Evolutionary conservation across 2,113 vertebrate species (phyloP).

Genomic region (Triplophysa dalaica): DNA sequence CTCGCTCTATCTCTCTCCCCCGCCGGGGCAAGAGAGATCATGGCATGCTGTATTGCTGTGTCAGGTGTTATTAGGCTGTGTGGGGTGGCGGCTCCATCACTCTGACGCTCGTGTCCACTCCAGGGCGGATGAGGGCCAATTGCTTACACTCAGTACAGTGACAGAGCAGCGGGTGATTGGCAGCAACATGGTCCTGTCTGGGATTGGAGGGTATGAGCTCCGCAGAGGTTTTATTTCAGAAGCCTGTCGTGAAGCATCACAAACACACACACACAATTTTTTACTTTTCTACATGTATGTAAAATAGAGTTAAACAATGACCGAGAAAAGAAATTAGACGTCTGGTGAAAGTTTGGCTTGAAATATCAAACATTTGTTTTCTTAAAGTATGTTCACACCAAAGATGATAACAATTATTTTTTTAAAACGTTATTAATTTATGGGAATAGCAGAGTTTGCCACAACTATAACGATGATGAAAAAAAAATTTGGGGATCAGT

Average conservation of each 20-base stretch:
- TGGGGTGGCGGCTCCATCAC: constrained; percentile 75
- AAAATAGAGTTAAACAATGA: too few relatives aligned
- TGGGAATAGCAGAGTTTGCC: too few relatives aligned
- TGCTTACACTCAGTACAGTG: constrained; percentile 48
- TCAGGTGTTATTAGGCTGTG: constrained; percentile 74
- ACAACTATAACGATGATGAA: too few relatives aligned
- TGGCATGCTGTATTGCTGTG: constrained; percentile 66
- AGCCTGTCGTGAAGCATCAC: not conserved
- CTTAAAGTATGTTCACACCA: too few relatives aligned
- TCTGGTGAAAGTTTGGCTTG: too few relatives aligned
- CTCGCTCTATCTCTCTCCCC: constrained; percentile 14
- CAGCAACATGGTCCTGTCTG: constrained; percentile 20
- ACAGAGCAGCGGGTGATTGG: constrained; percentile 14
- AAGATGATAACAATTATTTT: too few relatives aligned
- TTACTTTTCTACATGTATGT: too few relatives aligned
- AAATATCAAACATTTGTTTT: too few relatives aligned
- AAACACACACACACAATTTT: not conserved
- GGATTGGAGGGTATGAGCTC: constrained; percentile 1
- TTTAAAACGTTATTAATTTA: too few relatives aligned
- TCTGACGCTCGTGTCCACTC: constrained; percentile 70
- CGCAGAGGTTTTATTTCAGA: not conserved
- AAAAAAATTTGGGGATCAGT: too few relatives aligned
- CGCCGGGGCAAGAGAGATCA: constrained; percentile 13
- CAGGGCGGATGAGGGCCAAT: constrained; percentile 71
- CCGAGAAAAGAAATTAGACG: too few relatives aligned